Evolutionary conservation across 1,140 invertebrate genomes (phyloP), one percentile per base, ranked within the genome.

Genomic region (Pristionchus pacificus): DNA sequence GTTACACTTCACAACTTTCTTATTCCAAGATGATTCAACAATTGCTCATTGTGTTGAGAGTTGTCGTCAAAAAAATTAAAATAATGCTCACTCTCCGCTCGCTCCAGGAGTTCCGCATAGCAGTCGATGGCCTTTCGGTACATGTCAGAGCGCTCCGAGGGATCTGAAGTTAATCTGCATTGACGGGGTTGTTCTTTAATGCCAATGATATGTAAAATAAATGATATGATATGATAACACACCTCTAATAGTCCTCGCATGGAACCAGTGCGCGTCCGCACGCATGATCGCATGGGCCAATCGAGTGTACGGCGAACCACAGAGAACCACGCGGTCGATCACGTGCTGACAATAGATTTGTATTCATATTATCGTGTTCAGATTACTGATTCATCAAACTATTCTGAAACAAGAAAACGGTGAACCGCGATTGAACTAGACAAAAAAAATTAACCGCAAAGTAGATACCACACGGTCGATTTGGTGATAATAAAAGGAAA

Each of bases 401-500:
- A n/a, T n/a, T n/a, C n/a, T n/a, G n/a, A n/a, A n/a, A n/a, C n/a
- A n/a, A n/a, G n/a, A n/a, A n/a, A n/a, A n/a, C n/a, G n/a, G n/a
- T n/a, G n/a, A n/a, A n/a, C n/a, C n/a, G n/a, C n/a, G n/a, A n/a
- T n/a, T n/a, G n/a, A n/a, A n/a, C n/a, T n/a, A n/a, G n/a, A n/a
- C n/a, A n/a, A n/a, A n/a, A n/a, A n/a, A n/a, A n/a, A n/a, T n/a
- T n/a, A n/a, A n/a, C n/a, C n/a, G n/a, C n/a, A n/a, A n/a, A n/a
- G n/a, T n/a, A n/a, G n/a, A n/a, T n/a, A n/a, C n/a, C n/a, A n/a
- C n/a, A n/a, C n/a, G n/a, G n/a, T n/a, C n/a, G n/a, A n/a, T n/a
- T n/a, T n/a, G n/a, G 38, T 49, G 38, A 49, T 49, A 49, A 49
- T 49, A 49, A 49, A n/a, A 49, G 38, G 38, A 49, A 49, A 49